A percentile compares a stretch with the other conserved stretches of the same genome.
These are phyloP conservation scores for Synanthedon formicaeformis DNA, from an alignment of 2,888 invertebrate genomes.

Conservation along the genomic window DNA sequence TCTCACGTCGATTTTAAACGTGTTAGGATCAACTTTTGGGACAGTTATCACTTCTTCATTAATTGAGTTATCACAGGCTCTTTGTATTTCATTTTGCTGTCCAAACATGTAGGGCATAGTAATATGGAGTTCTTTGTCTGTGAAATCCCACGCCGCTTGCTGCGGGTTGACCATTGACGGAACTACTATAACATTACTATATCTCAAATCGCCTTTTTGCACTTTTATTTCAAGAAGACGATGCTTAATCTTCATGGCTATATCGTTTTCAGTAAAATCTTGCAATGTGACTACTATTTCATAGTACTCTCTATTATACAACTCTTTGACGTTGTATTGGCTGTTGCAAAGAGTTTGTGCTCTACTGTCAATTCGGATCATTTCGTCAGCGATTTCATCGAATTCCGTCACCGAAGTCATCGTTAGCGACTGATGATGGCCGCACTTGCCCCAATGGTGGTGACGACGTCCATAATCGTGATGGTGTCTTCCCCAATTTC, in stretches of 20 bases:
- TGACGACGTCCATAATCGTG: neutral
- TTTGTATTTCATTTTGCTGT: neutral
- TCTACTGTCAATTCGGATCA: neutral
- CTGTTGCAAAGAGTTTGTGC: neutral
- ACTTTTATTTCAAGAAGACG: conserved; percentile 2
- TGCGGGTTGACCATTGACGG: neutral
- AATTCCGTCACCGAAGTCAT: neutral
- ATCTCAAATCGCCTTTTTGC: neutral
- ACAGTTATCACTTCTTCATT: neutral
- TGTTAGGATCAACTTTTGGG: neutral
- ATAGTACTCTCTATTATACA: neutral
- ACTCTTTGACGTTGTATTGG: neutral
- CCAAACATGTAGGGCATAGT: neutral
- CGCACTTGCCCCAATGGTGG: neutral
- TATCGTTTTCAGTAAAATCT: conserved; percentile 2
- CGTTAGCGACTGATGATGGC: neutral
- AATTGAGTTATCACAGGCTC: neutral
- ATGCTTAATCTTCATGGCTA: conserved; percentile 5
- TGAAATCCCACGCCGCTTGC: neutral
- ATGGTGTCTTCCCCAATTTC: neutral
- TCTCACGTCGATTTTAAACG: no score
- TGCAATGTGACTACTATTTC: neutral
- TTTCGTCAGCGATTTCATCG: neutral
- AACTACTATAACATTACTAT: neutral
- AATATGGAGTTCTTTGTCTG: neutral